Conservation (phyloP, 2,113 vertebrate species). For the Strix uralensis region DNA sequence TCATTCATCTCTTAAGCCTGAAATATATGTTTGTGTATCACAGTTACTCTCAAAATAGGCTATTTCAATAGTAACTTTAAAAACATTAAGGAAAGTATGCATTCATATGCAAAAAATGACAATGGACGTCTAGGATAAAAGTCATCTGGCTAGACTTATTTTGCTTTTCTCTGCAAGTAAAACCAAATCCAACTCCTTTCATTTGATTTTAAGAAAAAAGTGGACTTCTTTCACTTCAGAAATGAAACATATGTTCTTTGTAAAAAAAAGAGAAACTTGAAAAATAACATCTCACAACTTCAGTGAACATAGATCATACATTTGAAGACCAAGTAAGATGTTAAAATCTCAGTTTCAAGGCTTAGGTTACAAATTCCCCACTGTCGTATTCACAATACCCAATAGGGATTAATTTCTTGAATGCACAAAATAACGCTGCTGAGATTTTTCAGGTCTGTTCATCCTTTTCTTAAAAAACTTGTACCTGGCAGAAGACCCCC, state of each 20-base stretch:
- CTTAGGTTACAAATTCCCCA: background rate
- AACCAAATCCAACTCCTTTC: background rate
- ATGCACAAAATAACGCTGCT: background rate
- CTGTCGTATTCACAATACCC: background rate
- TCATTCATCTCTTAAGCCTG: background rate
- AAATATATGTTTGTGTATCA: background rate
- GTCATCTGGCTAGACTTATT: background rate
- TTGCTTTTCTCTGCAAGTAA: background rate
- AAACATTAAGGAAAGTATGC: background rate
- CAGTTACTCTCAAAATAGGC: background rate
- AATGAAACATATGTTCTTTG: background rate
- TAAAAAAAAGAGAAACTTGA: background rate
- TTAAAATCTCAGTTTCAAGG: background rate
- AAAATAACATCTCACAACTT: background rate
- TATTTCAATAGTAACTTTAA: background rate
- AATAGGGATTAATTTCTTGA: background rate
- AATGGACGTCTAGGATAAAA: background rate
- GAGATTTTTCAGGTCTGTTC: background rate
- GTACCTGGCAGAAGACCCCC: background rate
- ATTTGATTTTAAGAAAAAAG: background rate
- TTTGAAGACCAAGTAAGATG: background rate
- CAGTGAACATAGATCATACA: accelerated
- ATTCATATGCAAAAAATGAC: background rate
- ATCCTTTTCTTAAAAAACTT: background rate
- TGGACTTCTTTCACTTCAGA: background rate